These are phyloP conservation scores for Gadopsis bispinosus DNA, from an alignment of 2,797 vertebrate genomes.

Conservation along the genomic window DNA sequence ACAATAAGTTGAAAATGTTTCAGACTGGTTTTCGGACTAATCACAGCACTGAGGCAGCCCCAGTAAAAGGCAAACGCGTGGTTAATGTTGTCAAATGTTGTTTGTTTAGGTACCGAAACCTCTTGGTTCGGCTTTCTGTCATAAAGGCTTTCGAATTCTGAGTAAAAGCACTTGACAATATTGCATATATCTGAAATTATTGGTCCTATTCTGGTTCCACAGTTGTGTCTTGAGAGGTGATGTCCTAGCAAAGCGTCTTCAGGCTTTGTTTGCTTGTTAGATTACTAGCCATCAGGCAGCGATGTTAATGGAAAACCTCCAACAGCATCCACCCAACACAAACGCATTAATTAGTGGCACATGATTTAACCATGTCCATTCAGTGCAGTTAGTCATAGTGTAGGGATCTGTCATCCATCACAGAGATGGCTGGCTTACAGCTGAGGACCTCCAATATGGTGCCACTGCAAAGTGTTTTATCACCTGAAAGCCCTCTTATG, in stretches of 20 bases:
- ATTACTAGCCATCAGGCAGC: slow-evolving; percentile 1
- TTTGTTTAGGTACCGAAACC: no score
- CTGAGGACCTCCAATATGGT: slow-evolving; percentile 34
- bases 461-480: slow-evolving; percentile 48
- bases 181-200: not conserved
- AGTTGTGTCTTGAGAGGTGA: not conserved
- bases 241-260: not conserved
- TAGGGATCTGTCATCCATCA: slow-evolving; percentile 41
- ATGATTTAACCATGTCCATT: slow-evolving; percentile 15
- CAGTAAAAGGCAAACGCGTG: no score
- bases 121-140: no score
- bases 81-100: no score
- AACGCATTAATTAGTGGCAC: slow-evolving; percentile 24
- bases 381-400: not conserved
- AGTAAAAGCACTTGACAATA: not conserved
- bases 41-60: no score
- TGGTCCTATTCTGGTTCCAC: not conserved
- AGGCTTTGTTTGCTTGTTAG: not conserved
- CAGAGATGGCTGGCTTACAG: slow-evolving; percentile 26
- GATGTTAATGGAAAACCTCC: slow-evolving; percentile 7
- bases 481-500: slow-evolving; percentile 49
- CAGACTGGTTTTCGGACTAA: no score
- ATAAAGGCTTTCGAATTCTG: no score
- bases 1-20: no score
- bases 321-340: not conserved